Evolutionary conservation across 2,797 vertebrate species (phyloP), one percentile per base, ranked within the genome.

Genomic region (Mormyrops attenuatus): DNA sequence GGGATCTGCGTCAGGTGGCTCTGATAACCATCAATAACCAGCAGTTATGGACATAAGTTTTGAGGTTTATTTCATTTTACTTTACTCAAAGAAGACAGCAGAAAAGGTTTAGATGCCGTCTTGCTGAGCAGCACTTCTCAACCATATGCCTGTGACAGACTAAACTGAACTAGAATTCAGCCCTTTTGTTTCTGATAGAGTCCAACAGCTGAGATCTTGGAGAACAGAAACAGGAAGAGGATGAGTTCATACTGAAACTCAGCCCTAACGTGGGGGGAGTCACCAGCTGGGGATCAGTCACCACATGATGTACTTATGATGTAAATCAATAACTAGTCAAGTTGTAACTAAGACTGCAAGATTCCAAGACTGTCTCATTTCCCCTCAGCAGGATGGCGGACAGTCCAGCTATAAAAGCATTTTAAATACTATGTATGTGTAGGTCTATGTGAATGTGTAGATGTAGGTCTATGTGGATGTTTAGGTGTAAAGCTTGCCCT

Each of bases 401-500:
- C 50, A 17, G 26, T 87, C 50, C 85, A 87, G 85, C 85, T 87
- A 20, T 87, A 52, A 87, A 57, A 55, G 13, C 80, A 49, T 84
- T 84, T 49, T 84, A 84, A 84, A 84, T 85, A 85, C 44, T 85
- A 0, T 20, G 38, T 7, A 49, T 2, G 84, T 90, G 13, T 53
- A 53, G 3, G 50, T 69, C 11, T 15, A 44, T 13, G 82, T 89
- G 77, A 88, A 91, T 89, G 88, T 90, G 88, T 92, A 3, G 89
- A n/a, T 93, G 95, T 94, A 91, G 3, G 50, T 69, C 11, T 15
- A 44, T 13, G 82, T 89, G 77, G 89, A 91, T 89, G 88, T 90
- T 87, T 92, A 3, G 89, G 57, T 93, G 95, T 94, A 91, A 90
- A 92, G 93, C 89, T 92, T 95, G 92, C 92, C 93, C 95, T 92